Evolutionary conservation across 2,113 vertebrate species (phyloP).

Genomic region (Fregata magnificens): DNA sequence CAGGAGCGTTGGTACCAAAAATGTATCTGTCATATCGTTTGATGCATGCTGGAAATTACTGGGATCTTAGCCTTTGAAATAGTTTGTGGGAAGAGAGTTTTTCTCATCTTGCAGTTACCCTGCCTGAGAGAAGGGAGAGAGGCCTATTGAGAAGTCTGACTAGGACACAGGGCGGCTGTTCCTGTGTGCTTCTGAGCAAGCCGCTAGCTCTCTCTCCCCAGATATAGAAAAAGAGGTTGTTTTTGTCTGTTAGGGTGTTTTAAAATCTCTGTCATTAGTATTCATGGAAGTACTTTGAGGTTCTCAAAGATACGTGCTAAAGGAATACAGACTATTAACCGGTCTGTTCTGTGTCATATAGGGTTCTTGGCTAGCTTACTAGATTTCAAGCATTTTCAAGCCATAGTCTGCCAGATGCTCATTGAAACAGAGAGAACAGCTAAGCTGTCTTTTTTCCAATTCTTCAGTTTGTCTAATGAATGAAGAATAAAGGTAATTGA

Average conservation of each 20-base stretch:
- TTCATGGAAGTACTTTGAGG: background rate
- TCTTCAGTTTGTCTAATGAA: background rate
- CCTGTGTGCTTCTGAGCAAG: background rate
- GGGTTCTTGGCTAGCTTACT: background rate
- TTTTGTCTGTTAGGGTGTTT: background rate
- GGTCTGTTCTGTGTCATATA: background rate
- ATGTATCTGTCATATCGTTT: background rate
- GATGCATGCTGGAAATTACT: background rate
- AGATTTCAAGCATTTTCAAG: background rate
- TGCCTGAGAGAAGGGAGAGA: background rate
- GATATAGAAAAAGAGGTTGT: background rate
- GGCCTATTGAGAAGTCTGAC: background rate
- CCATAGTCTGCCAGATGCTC: background rate
- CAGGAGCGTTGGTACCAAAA: background rate
- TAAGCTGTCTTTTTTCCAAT: background rate
- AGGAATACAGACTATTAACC: background rate
- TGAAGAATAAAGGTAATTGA: background rate
- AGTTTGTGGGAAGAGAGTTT: background rate
- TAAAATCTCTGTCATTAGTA: constrained; percentile 13
- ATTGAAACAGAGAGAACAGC: background rate
- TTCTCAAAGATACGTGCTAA: background rate
- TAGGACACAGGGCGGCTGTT: background rate
- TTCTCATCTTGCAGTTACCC: background rate
- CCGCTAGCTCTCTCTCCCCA: background rate
- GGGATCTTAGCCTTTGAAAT: background rate